phyloP scores from a whole-genome alignment of 30 jellyfish, hydroid and myxozoan genomes.

The Turritopsis dohrnii region DNA sequence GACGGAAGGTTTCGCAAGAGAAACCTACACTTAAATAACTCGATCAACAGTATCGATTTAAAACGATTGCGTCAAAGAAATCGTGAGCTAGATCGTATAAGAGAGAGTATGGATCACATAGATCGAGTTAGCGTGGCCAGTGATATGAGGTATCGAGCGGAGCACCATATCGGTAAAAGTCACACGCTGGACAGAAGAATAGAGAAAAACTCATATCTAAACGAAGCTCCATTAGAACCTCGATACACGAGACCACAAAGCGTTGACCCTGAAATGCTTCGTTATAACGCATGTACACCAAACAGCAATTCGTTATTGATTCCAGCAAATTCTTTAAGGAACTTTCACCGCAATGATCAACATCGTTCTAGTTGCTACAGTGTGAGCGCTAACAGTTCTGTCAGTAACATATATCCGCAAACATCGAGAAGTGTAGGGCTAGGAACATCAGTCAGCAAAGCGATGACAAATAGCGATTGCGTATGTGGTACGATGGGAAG shows the following conservation, averaged over 20 bases:
- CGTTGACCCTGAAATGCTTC: conserved; percentile 8
- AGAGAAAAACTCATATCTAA: background rate
- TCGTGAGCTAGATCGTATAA: background rate
- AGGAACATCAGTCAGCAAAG: background rate
- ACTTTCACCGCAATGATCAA: background rate
- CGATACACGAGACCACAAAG: background rate
- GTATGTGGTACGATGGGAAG: background rate
- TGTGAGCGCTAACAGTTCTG: conserved; percentile 9
- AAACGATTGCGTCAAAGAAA: background rate
- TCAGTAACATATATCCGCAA: conserved; percentile 4
- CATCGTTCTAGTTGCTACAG: conserved; percentile 8
- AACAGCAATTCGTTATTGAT: background rate
- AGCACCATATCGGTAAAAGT: background rate
- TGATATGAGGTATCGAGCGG: background rate
- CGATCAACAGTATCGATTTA: background rate
- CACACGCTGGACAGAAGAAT: background rate
- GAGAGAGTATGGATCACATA: background rate
- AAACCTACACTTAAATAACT: background rate
- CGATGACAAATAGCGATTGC: background rate
- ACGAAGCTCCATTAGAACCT: conserved; percentile 18
- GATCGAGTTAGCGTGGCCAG: background rate
- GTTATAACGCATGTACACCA: background rate
- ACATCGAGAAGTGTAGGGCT: background rate
- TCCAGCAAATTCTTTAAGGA: background rate
- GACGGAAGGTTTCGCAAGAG: background rate